These are phyloP conservation scores for Exocentrus adspersus DNA, from an alignment of 2,888 invertebrate genomes.

Conservation along the genomic window DNA sequence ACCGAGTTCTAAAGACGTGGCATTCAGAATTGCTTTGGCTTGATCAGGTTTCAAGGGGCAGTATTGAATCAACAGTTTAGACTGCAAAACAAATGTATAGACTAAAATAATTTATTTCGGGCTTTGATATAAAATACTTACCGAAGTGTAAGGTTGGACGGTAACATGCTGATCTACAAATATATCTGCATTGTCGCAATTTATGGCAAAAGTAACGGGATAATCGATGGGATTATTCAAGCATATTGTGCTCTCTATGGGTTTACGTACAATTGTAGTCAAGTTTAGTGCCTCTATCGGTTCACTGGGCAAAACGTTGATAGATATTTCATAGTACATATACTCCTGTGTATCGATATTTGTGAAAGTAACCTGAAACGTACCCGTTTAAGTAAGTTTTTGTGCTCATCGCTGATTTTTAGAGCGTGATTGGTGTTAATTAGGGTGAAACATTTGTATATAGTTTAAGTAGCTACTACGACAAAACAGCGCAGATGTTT, in stretches of 20 bases:
- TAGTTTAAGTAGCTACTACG: not conserved
- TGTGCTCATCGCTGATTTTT: too few species aligned
- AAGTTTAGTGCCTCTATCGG: conserved; percentile 55
- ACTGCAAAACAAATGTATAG: conserved; percentile 34
- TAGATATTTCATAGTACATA: conserved; percentile 55
- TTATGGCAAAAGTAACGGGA: conserved; percentile 51
- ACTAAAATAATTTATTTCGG: not conserved
- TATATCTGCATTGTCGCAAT: conserved; percentile 45
- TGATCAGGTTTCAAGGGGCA: conserved; percentile 45
- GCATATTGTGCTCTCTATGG: conserved; percentile 49
- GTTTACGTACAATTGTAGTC: conserved; percentile 54
- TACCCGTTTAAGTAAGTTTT: too few species aligned
- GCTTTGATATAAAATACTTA: too few species aligned
- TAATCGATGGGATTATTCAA: conserved; percentile 59
- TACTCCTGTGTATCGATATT: conserved; percentile 59
- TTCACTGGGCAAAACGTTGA: conserved; percentile 54
- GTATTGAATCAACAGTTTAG: conserved; percentile 49
- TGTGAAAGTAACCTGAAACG: conserved; percentile 57
- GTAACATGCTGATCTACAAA: conserved; percentile 45
- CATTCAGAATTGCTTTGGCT: conserved; percentile 52
- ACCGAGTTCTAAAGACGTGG: conserved; percentile 64
- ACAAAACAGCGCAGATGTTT: not conserved
- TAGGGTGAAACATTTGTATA: too few species aligned
- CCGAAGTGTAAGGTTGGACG: conserved; percentile 54
- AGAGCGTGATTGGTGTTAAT: too few species aligned